These are phyloP conservation scores for Eulemur macaco DNA, from an alignment of 2,113 vertebrate species.

Conservation along the genomic window DNA sequence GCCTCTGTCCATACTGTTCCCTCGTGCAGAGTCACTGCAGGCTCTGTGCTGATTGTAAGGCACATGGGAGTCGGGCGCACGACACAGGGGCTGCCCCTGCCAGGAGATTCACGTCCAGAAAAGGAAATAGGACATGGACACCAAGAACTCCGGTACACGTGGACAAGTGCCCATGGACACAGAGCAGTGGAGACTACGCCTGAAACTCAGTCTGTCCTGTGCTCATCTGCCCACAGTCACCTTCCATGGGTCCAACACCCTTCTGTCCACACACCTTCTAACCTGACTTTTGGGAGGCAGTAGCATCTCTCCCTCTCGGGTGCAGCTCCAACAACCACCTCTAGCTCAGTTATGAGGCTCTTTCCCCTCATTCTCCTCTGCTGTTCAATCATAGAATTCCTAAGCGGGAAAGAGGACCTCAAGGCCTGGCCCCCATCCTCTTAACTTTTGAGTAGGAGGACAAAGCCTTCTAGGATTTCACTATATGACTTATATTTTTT, in stretches of 20 bases:
- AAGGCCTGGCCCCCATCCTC: neutral
- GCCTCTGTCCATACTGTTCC: neutral
- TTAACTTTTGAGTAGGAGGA: neutral
- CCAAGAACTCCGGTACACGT: fast-evolving
- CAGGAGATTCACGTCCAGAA: neutral
- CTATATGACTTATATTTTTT: too few species aligned
- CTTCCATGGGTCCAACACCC: neutral
- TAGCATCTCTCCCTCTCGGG: neutral
- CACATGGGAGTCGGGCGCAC: too few species aligned
- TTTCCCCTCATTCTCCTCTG: neutral
- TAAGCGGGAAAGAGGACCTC: too few species aligned
- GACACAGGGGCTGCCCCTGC: neutral
- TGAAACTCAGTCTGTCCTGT: neutral
- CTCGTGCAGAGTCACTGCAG: neutral
- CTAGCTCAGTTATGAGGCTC: neutral
- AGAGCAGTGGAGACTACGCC: fast-evolving
- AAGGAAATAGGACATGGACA: neutral
- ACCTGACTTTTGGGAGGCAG: neutral
- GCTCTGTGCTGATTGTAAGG: too few species aligned
- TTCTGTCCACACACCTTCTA: neutral
- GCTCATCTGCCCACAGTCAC: neutral
- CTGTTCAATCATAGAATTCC: neutral
- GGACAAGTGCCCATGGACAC: neutral
- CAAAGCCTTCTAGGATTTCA: neutral
- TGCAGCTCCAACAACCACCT: neutral